Conservation (phyloP, 2,797 vertebrate species). For the Eulemur coronatus region DNA sequence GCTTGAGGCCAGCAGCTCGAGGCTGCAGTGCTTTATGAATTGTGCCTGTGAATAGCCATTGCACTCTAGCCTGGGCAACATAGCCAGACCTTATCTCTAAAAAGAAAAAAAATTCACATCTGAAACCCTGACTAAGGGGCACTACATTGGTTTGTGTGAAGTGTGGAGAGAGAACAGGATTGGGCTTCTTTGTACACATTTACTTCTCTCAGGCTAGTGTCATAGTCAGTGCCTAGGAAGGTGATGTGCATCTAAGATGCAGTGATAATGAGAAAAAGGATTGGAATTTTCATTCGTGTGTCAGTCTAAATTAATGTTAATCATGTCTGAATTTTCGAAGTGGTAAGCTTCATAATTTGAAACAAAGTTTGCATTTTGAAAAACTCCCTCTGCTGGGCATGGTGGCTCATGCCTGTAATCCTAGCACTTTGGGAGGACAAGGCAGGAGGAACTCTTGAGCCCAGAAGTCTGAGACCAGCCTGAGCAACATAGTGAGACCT, state of each 20-base stretch:
- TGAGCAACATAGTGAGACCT: not conserved
- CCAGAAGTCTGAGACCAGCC: not conserved
- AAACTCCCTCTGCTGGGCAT: not conserved
- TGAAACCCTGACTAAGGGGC: not conserved
- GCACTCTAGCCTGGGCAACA: not conserved
- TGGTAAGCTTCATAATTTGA: not conserved
- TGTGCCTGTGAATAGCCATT: not conserved
- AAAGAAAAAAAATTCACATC: not conserved
- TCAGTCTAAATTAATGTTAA: not conserved
- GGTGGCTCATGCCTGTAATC: not conserved
- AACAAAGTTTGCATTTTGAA: constrained; percentile 23
- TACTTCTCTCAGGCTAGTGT: not conserved
- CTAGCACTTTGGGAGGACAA: not conserved
- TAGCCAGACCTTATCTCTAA: not conserved
- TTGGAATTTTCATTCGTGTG: not conserved
- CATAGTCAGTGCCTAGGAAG: not conserved
- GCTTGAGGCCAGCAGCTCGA: not conserved
- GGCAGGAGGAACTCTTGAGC: not conserved
- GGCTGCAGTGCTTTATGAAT: not conserved
- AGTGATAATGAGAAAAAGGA: not conserved
- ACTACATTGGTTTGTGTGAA: not conserved
- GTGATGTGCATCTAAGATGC: not conserved
- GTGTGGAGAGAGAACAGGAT: not conserved
- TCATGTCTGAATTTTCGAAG: not conserved
- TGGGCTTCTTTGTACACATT: not conserved